Base-by-base conservation (phyloP, 2,888 invertebrate species). In the Plagiodera versicolora region DNA sequence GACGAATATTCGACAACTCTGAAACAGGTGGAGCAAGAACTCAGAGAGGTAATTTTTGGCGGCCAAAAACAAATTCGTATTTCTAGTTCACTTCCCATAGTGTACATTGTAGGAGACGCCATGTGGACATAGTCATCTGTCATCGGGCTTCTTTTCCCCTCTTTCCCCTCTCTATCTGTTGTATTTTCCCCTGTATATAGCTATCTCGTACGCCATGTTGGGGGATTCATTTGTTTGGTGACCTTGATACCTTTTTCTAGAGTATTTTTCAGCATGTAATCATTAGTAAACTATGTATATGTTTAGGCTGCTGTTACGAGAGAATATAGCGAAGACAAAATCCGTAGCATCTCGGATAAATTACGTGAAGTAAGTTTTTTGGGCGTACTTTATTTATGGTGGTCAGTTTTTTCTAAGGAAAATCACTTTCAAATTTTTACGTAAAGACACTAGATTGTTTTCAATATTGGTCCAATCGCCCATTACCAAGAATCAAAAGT, bases 1-100 rank as follows among this genome's bases (percentile, higher is more conserved):
- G 96, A 96, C 84, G 89, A 91, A 74, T 94, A 90, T 85, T 92
- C 94, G 81, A 88, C 88, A 81, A 93, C 94, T 84, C 91, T 95
- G 79, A 94, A 94, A 87, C 85, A 89, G 78, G 87, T 95, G 84
- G 90, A 91, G 83, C 88, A 89, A 82, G 90, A 92, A 83, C 88
- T 96, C 76, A 92, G 91, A 89, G 95, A 96, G 95, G 95, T 96
- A 91, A 89, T 71, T 64, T 55, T 60, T 60, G 28, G n/a, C 10
- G 35, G 54, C 11, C 20, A 52, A 28, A 56, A 49, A 49, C 56
- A 56, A 60, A 60, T 65, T 58, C 56, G 53, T 55, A 60, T 62
- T 56, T 51, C 52, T 45, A 53, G 20, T 50, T 60, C 58, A 56
- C 47, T 49, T 32, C 39, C 59, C 35, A 52, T 39, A 18, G 45